Conservation (phyloP, 2,113 vertebrate species). For the Etheostoma spectabile region DNA sequence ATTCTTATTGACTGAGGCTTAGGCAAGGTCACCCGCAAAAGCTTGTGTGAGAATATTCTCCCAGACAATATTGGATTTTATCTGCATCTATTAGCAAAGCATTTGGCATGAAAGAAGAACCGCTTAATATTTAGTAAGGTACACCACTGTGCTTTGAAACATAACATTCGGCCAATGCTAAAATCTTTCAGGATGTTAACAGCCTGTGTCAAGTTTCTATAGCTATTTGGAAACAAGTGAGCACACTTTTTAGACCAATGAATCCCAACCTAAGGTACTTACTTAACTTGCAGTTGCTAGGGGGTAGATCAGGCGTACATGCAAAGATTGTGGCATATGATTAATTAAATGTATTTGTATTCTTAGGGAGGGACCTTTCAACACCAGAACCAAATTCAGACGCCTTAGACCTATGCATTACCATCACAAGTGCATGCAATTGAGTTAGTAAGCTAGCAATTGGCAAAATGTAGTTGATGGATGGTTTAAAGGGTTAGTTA, state of each 20-base stretch:
- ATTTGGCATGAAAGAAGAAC: slow-evolving; percentile 63
- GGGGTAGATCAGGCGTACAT: not conserved
- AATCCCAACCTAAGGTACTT: not conserved
- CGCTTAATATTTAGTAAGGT: slow-evolving; percentile 49
- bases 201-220: slow-evolving; percentile 21
- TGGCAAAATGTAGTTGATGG: not conserved
- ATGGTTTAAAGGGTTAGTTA: not conserved
- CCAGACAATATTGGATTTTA: slow-evolving; percentile 71
- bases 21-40: slow-evolving; percentile 63
- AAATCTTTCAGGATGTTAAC: slow-evolving; percentile 10
- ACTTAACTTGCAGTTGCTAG: not conserved
- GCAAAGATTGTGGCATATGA: not conserved
- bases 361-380: not conserved
- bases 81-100: slow-evolving; percentile 59
- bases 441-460: not conserved
- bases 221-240: slow-evolving; percentile 38
- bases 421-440: not conserved
- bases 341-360: not conserved
- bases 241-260: not conserved
- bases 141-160: slow-evolving; percentile 52
- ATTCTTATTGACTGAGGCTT: slow-evolving; percentile 59
- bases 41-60: slow-evolving; percentile 64
- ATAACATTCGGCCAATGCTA: slow-evolving; percentile 13
- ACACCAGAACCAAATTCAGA: not conserved
- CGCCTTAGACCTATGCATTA: not conserved